phyloP scores from a whole-genome alignment of 2,113 vertebrate genomes.

The Chaenocephalus aceratus region DNA sequence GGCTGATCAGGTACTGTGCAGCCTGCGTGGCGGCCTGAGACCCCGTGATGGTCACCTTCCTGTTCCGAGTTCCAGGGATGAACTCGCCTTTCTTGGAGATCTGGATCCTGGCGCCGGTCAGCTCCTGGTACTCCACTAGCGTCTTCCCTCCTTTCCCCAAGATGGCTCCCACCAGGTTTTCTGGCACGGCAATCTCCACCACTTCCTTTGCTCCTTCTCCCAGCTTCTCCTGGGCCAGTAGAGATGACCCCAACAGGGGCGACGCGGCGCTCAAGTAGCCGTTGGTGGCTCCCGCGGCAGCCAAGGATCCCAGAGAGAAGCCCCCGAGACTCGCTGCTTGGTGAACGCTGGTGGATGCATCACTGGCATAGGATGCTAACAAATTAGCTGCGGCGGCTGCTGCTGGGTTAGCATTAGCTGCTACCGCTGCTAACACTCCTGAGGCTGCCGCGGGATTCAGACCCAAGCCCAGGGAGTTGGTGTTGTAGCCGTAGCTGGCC shows the following conservation, averaged over 20 bases:
- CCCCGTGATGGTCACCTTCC: conserved; percentile 96
- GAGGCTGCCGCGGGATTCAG: conserved; percentile 92
- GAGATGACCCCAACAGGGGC: conserved; percentile 88
- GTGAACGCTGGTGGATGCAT: conserved; percentile 86
- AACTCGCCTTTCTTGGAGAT: conserved; percentile 98
- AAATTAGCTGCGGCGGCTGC: conserved; percentile 92
- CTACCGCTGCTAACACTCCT: conserved; percentile 90
- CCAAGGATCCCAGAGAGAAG: conserved; percentile 90
- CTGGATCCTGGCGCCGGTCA: conserved; percentile 95
- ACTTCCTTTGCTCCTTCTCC: conserved; percentile 92
- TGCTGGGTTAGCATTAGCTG: conserved; percentile 91
- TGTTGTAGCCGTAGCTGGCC: conserved; percentile 96
- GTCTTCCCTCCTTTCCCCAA: conserved; percentile 96
- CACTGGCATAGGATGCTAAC: conserved; percentile 91
- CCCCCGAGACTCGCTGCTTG: conserved; percentile 85
- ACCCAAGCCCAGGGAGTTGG: conserved; percentile 92
- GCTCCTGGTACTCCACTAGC: conserved; percentile 96
- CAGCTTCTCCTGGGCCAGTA: conserved; percentile 91
- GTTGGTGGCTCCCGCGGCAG: conserved; percentile 88
- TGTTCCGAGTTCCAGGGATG: conserved; percentile 95
- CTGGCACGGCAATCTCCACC: conserved; percentile 94
- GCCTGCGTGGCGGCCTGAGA: conserved; percentile 94
- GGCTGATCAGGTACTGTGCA: conserved; percentile 96
- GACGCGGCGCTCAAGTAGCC: conserved; percentile 91
- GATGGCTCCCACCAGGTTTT: conserved; percentile 95